Evolutionary conservation across 2,888 invertebrate species (phyloP), one percentile per base, ranked within the genome.

Genomic region (Drosophila imparisetae): DNA sequence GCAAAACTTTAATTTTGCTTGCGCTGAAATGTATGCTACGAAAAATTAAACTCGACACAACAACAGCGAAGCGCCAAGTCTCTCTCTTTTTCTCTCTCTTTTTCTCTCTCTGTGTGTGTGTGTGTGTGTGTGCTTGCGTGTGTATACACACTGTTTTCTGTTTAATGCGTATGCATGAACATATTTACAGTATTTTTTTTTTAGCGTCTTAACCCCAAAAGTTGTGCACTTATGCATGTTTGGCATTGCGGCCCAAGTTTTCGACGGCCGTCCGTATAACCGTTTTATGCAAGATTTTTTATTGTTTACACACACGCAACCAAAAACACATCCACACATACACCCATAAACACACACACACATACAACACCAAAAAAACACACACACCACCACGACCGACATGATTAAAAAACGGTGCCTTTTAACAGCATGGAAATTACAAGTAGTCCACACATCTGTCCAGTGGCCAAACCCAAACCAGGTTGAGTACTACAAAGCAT

Each of bases 171-270:
- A 27, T 40, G 64, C 69, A 40, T 50, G 15, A 58, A n/a, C 60
- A 52, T 57, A 59, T 65, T 42, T 66, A 59, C 63, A 69, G 62
- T 82, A 78, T 80, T 70, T n/a, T 36, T n/a, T 55, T 87, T 87
- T 57, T 87, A 85, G 86, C 86, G 66, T 89, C 90, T 88, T 89
- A 85, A 82, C 90, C 84, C 85, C 88, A 85, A 85, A 85, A 85
- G 75, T 73, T 85, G 75, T 67, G 80, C 88, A 85, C 84, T 85
- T 85, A 71, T 84, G 84, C 81, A 80, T 67, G 57, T 49, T 60
- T 63, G 13, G 42, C 38, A 59, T 32, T 65, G 62, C 50, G 34
- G 59, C 21, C 42, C 49, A 70, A 73, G 66, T 72, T 81, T 58
- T 58, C 34, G 34, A 55, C 66, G 67, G 67, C 55, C 63, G 60